These are phyloP conservation scores for Paralichthys olivaceus DNA, from an alignment of 2,113 vertebrate genomes.

Conservation along the genomic window DNA sequence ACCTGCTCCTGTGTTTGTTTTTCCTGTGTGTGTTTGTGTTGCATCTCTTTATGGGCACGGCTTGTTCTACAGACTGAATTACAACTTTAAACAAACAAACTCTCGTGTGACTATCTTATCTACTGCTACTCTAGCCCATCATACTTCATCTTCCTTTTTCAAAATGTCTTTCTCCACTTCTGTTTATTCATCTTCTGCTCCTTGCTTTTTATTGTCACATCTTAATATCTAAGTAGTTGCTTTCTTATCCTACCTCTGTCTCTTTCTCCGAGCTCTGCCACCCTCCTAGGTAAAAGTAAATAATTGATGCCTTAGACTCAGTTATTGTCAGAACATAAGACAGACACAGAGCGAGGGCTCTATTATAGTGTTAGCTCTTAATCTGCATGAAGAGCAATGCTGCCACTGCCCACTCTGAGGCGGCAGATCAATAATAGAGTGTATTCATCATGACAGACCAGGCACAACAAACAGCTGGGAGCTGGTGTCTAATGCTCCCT, in stretches of 20 bases:
- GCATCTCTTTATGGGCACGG: background rate
- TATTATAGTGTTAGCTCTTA: slow-evolving; percentile 24
- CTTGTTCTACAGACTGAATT: slow-evolving; percentile 5
- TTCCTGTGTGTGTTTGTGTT: slow-evolving; percentile 9
- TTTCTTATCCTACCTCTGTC: background rate
- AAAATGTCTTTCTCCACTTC: background rate
- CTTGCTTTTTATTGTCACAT: too few relatives aligned
- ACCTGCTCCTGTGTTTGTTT: slow-evolving; percentile 45
- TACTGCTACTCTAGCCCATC: background rate
- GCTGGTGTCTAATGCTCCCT: slow-evolving; percentile 8
- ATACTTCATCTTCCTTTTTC: background rate
- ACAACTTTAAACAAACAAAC: slow-evolving; percentile 19
- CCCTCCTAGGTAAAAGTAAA: slow-evolving; percentile 3
- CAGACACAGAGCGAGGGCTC: slow-evolving; percentile 8
- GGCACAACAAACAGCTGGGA: slow-evolving; percentile 44
- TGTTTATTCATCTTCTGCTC: background rate
- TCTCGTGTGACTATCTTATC: slow-evolving; percentile 2
- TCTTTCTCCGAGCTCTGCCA: slow-evolving; percentile 3
- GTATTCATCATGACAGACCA: slow-evolving; percentile 52
- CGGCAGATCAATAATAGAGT: slow-evolving; percentile 57
- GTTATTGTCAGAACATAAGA: slow-evolving; percentile 11
- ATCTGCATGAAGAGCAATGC: slow-evolving; percentile 44
- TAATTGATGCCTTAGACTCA: slow-evolving; percentile 2
- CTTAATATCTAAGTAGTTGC: background rate
- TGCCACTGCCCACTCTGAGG: slow-evolving; percentile 17